Evolutionary conservation across 2,113 vertebrate genomes (phyloP).

Genomic region (Sander lucioperca): DNA sequence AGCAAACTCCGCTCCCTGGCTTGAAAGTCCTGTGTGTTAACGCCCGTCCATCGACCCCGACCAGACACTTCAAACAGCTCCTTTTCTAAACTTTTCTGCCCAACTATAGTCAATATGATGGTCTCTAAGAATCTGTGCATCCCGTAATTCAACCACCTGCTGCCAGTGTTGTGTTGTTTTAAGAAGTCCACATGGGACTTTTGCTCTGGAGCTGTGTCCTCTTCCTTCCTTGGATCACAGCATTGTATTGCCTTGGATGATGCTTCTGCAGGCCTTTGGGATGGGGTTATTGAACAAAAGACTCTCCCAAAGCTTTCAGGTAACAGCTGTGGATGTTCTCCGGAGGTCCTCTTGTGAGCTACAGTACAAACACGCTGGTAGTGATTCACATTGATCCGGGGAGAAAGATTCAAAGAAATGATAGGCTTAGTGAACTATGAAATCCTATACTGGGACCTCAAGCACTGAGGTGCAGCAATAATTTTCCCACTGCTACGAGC

Average conservation of each 20-base stretch:
- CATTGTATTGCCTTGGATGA: constrained; percentile 35
- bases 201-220: constrained; percentile 11
- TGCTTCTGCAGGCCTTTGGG: constrained; percentile 44
- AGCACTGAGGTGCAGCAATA: constrained; percentile 41
- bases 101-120: constrained; percentile 35
- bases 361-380: constrained; percentile 11
- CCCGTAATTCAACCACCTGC: constrained; percentile 3
- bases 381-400: constrained; percentile 66
- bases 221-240: constrained; percentile 48
- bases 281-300: constrained; percentile 54
- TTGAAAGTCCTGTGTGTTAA: too few species aligned
- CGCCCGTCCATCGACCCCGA: too few species aligned
- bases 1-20: too few species aligned
- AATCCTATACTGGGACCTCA: constrained; percentile 49
- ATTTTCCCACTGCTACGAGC: constrained; percentile 29
- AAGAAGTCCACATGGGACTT: constrained; percentile 32
- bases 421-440: constrained; percentile 60
- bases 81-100: neutral
- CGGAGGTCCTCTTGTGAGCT: constrained; percentile 31
- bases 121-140: constrained; percentile 4
- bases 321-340: constrained; percentile 46
- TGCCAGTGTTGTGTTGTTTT: neutral
- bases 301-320: constrained; percentile 35
- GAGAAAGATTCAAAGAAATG: constrained; percentile 45
- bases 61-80: neutral